These are phyloP conservation scores for Octomys mimax DNA, from an alignment of 2,797 vertebrate species.

Conservation along the genomic window DNA sequence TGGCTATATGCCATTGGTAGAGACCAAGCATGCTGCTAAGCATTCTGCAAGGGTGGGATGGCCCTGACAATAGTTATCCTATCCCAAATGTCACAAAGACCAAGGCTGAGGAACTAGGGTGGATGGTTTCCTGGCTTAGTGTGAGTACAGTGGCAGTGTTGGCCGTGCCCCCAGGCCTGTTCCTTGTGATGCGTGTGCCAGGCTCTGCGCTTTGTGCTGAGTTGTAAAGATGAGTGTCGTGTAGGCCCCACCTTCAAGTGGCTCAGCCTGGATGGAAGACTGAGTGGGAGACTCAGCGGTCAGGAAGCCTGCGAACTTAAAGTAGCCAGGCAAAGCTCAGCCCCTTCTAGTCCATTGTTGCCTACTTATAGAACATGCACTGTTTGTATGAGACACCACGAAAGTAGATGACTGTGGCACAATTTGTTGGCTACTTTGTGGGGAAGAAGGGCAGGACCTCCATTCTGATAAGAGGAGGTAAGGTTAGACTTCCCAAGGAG, in stretches of 20 bases:
- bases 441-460: not conserved
- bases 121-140: not conserved
- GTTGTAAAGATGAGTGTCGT: not conserved
- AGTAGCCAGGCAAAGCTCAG: not conserved
- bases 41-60: not conserved
- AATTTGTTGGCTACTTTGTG: no score
- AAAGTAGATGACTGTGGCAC: not conserved
- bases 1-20: not conserved
- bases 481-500: not conserved
- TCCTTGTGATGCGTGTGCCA: not conserved
- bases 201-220: not conserved
- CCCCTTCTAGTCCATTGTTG: not conserved
- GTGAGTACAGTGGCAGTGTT: not conserved
- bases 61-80: fast-evolving
- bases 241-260: no score
- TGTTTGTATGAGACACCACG: fast-evolving
- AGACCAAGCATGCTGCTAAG: not conserved
- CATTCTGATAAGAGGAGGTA: not conserved
- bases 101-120: not conserved
- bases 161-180: not conserved
- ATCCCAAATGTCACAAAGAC: not conserved
- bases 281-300: not conserved
- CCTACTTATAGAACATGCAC: not conserved
- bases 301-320: not conserved
- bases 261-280: not conserved